Percentiles rank a stretch among this genome's conserved stretches.
Conservation (phyloP, 2,888 invertebrate genomes). For the Apamea monoglypha region DNA sequence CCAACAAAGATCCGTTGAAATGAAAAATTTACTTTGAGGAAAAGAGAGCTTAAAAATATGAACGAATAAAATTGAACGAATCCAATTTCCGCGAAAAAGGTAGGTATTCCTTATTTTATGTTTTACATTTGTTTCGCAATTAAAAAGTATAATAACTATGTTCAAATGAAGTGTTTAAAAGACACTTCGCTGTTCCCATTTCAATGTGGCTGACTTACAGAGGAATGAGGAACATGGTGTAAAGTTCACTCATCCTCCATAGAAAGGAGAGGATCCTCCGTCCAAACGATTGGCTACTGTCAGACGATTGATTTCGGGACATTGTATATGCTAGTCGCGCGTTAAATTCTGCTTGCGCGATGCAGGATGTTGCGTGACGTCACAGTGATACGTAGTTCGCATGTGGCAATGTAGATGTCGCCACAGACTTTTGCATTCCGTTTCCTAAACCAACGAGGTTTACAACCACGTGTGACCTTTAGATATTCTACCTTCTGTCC, state of each 20-base stretch:
- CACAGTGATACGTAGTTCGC: neutral
- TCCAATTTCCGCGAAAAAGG: neutral
- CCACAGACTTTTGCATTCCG: no score
- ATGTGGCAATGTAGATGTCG: neutral
- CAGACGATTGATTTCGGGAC: no score
- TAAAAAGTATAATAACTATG: neutral
- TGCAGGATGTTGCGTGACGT: neutral
- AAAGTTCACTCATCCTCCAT: no score
- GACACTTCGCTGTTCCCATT: neutral
- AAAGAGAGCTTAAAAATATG: neutral
- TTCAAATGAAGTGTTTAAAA: neutral
- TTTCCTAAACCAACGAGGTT: neutral
- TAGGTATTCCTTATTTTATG: neutral
- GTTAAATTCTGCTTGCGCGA: neutral
- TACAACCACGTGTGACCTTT: neutral
- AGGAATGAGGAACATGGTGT: neutral
- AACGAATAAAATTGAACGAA: slow-evolving; percentile 6
- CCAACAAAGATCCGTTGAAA: neutral
- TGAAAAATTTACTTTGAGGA: neutral
- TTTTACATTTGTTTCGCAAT: neutral
- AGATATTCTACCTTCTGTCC: neutral
- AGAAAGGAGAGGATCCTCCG: no score
- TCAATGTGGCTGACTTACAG: neutral
- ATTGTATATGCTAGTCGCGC: no score
- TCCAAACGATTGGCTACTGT: no score